Conservation (phyloP, 2,888 invertebrate genomes). For the Drosophila mimetica region DNA sequence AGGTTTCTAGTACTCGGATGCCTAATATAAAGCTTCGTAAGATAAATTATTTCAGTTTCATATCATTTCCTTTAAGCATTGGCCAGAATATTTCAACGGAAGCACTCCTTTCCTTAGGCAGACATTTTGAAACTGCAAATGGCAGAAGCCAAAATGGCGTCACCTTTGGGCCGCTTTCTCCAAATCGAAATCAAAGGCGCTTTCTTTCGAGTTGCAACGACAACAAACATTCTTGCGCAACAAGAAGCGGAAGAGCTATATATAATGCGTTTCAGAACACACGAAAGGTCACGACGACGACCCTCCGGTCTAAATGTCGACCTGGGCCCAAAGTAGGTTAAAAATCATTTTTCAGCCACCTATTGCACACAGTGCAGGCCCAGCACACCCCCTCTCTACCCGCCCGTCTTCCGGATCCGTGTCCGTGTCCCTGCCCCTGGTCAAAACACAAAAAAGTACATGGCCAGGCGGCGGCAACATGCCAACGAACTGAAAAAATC, state of each 20-base stretch:
- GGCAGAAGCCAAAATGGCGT: slow-evolving; percentile 35
- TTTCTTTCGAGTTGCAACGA: slow-evolving; percentile 19
- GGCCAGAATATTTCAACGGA: no score
- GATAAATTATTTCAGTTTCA: no score
- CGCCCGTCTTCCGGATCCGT: slow-evolving; percentile 48
- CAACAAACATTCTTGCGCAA: slow-evolving; percentile 7
- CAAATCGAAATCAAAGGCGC: slow-evolving; percentile 18
- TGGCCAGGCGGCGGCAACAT: slow-evolving; percentile 63
- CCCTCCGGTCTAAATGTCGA: slow-evolving; percentile 72
- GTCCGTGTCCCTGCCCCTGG: slow-evolving; percentile 46
- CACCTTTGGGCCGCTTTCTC: background rate
- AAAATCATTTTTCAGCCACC: slow-evolving; percentile 62
- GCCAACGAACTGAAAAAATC: slow-evolving; percentile 80
- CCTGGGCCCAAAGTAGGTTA: slow-evolving; percentile 75
- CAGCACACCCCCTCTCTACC: background rate
- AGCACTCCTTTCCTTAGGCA: background rate
- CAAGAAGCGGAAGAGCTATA: slow-evolving; percentile 10
- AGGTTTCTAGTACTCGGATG: no score
- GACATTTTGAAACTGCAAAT: slow-evolving; percentile 33
- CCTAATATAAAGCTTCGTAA: no score
- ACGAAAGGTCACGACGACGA: slow-evolving; percentile 75
- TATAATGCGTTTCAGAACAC: slow-evolving; percentile 40
- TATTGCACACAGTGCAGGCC: slow-evolving; percentile 43
- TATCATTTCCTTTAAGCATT: slow-evolving; percentile 34
- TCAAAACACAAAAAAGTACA: slow-evolving; percentile 28